Conservation (phyloP, 2,888 invertebrate species). For the Drosophila vallismaia region DNA sequence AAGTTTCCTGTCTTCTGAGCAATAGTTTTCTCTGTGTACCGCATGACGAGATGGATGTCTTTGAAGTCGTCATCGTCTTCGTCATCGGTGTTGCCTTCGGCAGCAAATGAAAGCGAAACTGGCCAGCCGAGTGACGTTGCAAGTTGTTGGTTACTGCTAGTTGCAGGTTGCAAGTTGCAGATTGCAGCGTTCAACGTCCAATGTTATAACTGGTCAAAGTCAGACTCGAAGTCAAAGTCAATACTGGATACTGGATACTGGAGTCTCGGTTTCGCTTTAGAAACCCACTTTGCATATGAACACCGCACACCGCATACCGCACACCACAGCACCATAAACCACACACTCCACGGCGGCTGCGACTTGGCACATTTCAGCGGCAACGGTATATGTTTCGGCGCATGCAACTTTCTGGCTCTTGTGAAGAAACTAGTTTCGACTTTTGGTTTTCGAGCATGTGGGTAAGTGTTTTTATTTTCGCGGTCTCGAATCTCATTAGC, state of each 20-base stretch:
- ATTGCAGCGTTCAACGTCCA: constrained; percentile 44
- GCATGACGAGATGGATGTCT: constrained; percentile 45
- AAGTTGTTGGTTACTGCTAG: constrained; percentile 36
- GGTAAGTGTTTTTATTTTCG: constrained; percentile 46
- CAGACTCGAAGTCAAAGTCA: constrained; percentile 14
- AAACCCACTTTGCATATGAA: constrained; percentile 73
- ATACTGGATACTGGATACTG: constrained; percentile 7
- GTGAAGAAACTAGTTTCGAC: constrained; percentile 59
- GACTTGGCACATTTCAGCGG: constrained; percentile 61
- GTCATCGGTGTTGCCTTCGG: constrained; percentile 39
- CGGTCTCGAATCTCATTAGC: constrained; percentile 62
- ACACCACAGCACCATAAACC: constrained; percentile 1
- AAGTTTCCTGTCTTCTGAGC: not conserved
- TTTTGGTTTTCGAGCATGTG: constrained; percentile 41
- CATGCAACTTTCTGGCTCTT: constrained; percentile 51
- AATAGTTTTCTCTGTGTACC: not conserved
- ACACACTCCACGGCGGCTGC: constrained; percentile 2
- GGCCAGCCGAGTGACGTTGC: constrained; percentile 67
- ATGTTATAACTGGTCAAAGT: constrained; percentile 75
- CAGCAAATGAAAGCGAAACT: constrained; percentile 70
- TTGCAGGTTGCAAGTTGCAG: constrained; percentile 30
- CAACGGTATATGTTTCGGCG: constrained; percentile 8
- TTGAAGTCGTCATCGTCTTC: constrained; percentile 37
- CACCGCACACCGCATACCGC: constrained; percentile 20
- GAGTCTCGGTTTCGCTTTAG: constrained; percentile 58